A percentile compares a stretch with the other conserved stretches of the same genome.
Conservation (phyloP, 2,113 vertebrate species). For the Chaetodon trifascialis region DNA sequence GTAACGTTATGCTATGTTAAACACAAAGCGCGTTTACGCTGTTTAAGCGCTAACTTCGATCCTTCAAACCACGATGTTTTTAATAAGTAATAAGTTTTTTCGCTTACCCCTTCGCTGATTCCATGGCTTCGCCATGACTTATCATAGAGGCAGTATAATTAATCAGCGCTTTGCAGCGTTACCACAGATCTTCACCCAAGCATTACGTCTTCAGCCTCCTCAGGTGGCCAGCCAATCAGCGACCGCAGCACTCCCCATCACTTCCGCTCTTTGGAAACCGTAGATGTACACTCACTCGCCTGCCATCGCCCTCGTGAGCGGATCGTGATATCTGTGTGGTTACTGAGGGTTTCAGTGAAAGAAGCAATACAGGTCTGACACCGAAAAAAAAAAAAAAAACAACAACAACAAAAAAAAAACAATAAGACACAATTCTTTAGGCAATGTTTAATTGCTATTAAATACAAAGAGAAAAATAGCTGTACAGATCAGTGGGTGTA, state of each 20-base stretch:
- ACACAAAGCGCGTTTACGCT: neutral
- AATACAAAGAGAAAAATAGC: conserved; percentile 11
- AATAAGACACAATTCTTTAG: neutral
- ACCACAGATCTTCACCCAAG: too few relatives aligned
- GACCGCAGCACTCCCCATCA: neutral
- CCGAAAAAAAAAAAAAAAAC: too few relatives aligned
- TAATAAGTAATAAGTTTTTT: fast-evolving
- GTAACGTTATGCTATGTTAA: neutral
- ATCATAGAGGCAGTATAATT: too few relatives aligned
- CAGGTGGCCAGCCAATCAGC: neutral
- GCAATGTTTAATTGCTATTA: neutral
- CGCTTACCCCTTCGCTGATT: conserved; percentile 1
- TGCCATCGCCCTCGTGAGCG: fast-evolving
- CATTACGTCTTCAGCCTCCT: neutral
- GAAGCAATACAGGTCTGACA: neutral
- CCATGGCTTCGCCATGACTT: neutral
- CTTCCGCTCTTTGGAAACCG: conserved; percentile 17
- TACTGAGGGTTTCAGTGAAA: too few relatives aligned
- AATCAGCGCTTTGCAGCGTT: neutral
- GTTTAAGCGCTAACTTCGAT: too few relatives aligned
- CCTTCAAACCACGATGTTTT: fast-evolving
- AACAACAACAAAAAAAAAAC: neutral
- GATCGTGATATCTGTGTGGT: neutral
- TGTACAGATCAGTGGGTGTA: neutral
- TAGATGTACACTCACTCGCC: too few relatives aligned